phyloP scores from a whole-genome alignment of 2,113 vertebrate genomes.

The Notiomystis cincta region DNA sequence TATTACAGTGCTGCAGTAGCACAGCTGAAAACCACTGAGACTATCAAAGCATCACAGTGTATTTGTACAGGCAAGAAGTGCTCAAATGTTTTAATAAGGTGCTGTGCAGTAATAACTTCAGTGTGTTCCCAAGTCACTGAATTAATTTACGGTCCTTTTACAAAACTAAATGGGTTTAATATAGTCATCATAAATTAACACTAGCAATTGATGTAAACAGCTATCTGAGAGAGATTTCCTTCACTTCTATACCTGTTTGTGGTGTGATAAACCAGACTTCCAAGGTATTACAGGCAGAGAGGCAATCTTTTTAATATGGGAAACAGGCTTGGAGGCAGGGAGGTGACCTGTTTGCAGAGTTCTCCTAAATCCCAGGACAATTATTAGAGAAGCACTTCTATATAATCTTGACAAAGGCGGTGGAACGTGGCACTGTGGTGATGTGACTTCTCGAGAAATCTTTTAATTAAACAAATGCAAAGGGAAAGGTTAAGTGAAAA shows the following conservation, averaged over 20 bases:
- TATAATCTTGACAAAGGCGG: background rate
- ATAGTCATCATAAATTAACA: slow-evolving; percentile 50
- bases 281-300: background rate
- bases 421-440: background rate
- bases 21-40: background rate
- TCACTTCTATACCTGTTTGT: background rate
- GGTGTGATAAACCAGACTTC: background rate
- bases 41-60: background rate
- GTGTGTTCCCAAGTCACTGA: slow-evolving; percentile 40
- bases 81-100: slow-evolving; percentile 43
- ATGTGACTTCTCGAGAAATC: background rate
- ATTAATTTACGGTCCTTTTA: slow-evolving; percentile 51
- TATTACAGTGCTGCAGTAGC: background rate
- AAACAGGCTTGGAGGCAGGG: background rate
- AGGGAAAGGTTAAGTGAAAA: slow-evolving; percentile 28
- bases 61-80: background rate
- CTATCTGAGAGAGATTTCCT: slow-evolving; percentile 30
- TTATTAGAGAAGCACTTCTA: slow-evolving; percentile 9
- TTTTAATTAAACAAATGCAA: slow-evolving; percentile 36
- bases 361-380: slow-evolving; percentile 28
- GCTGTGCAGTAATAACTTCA: slow-evolving; percentile 38
- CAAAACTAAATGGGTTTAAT: slow-evolving; percentile 46
- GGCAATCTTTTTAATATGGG: background rate
- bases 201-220: slow-evolving; percentile 23
- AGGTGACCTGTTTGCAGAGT: slow-evolving; percentile 28